These are phyloP conservation scores for Ypsolopha sequella DNA, from an alignment of 2,888 invertebrate genomes.

Conservation along the genomic window DNA sequence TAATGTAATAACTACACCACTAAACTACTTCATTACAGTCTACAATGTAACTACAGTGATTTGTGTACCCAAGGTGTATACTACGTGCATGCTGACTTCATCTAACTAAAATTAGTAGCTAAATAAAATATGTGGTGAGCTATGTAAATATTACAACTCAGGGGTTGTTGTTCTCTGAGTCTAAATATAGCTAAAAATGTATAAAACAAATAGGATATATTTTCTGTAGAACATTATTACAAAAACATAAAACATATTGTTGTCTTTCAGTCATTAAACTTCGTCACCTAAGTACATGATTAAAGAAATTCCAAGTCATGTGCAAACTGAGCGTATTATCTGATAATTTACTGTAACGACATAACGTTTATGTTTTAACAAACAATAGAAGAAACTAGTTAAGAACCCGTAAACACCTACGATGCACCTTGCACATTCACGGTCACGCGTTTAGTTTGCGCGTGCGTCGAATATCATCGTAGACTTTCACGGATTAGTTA, in stretches of 20 bases:
- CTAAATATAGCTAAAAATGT: neutral
- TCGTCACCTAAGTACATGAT: too few relatives aligned
- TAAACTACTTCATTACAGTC: constrained; percentile 16
- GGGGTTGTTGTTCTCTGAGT: neutral
- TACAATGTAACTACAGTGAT: constrained; percentile 45
- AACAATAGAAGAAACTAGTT: neutral
- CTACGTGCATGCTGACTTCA: constrained; percentile 56
- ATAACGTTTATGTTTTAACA: too few relatives aligned
- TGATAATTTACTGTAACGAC: too few relatives aligned
- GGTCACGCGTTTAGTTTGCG: neutral
- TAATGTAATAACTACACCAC: constrained; percentile 19
- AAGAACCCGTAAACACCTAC: neutral
- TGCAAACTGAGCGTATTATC: too few relatives aligned
- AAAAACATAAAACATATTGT: too few relatives aligned
- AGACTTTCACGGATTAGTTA: too few relatives aligned
- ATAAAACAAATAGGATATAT: too few relatives aligned
- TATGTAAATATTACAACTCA: neutral
- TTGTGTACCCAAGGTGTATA: constrained; percentile 35
- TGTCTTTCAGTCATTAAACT: too few relatives aligned
- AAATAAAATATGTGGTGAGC: constrained; percentile 10
- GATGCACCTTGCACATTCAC: neutral
- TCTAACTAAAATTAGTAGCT: constrained; percentile 46
- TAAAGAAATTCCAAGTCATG: too few relatives aligned
- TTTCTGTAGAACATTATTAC: too few relatives aligned
- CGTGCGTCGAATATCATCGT: neutral